Base-by-base conservation (phyloP, 2,888 invertebrate species). In the Meteorus cinctellus region DNA sequence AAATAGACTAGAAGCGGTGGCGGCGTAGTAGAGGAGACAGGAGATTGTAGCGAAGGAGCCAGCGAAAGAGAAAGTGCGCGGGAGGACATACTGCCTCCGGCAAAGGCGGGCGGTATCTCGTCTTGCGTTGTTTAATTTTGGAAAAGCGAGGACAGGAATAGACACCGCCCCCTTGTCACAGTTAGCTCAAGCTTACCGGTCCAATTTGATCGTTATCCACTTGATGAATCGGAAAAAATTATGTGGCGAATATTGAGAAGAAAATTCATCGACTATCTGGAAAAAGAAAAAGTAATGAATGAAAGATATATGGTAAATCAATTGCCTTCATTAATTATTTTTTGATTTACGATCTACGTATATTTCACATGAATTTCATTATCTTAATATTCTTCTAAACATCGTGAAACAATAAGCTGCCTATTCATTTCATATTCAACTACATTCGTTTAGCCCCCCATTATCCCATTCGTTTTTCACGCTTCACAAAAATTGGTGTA, bases 41-140 rank as follows among this genome's bases (percentile, higher is more conserved):
- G 55, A 55, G 19, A 19, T 19, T 55, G 6, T 2, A 24, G 48
- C 36, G 24, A 55, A 12, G n/a, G 55, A 31, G 67, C 12, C 24
- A 51, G 31, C 27, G 24, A 60, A 19, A 12, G 27, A 24, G 45
- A 67, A 55, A 66, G 55, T 34, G 55, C 27, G 48, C 48, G 29
- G 29, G 62, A 62, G 29, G 62, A 27, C 16, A 65, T 48, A 60
- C 62, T 48, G 45, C 71, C 31, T 60, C 27, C 27, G 31, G 72
- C 29, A 65, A 72, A 60, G 45, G 69, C 69, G 74, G 74, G 63
- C 62, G 74, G 63, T 68, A 34, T 62, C 63, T 63, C 83, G 85
- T 84, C 81, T 86, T 83, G 84, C 79, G 85, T 85, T 82, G 85
- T 84, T 83, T 86, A 86, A 86, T 84, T 86, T 86, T 86, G 83